These are phyloP conservation scores for Cyprinella venusta DNA, from an alignment of 2,797 vertebrate genomes.

Conservation along the genomic window DNA sequence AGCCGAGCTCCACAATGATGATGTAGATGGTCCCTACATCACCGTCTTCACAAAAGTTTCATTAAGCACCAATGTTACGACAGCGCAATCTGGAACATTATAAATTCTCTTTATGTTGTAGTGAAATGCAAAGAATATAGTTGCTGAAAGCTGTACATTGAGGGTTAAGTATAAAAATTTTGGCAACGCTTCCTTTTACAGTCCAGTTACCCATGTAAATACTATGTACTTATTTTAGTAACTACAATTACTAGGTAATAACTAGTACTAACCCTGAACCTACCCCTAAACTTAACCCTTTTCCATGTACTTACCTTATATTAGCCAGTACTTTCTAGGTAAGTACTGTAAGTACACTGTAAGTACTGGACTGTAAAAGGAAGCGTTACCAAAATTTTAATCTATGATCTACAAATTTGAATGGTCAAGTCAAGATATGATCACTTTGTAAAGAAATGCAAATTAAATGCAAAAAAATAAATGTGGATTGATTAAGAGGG, in stretches of 20 bases:
- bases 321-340: too few relatives aligned
- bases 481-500: background rate
- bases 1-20: slow-evolving; percentile 32
- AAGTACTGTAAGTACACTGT: too few relatives aligned
- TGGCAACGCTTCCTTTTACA: too few relatives aligned
- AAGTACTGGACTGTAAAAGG: too few relatives aligned
- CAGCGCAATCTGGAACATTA: background rate
- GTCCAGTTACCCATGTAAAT: too few relatives aligned
- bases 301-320: too few relatives aligned
- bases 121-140: background rate
- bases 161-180: background rate
- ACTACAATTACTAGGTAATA: too few relatives aligned
- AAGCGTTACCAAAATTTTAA: too few relatives aligned
- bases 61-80: background rate
- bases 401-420: background rate
- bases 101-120: background rate
- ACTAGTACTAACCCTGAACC: too few relatives aligned
- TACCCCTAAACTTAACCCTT: too few relatives aligned
- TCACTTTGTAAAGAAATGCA: background rate
- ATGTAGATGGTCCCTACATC: background rate
- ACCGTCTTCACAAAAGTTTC: background rate
- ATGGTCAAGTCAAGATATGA: background rate
- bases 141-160: background rate
- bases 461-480: background rate
- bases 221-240: too few relatives aligned